A percentile compares a stretch with the other conserved stretches of the same genome.
phyloP scores from a whole-genome alignment of 2,797 vertebrate species.

The Melanotaenia pygmaea region DNA sequence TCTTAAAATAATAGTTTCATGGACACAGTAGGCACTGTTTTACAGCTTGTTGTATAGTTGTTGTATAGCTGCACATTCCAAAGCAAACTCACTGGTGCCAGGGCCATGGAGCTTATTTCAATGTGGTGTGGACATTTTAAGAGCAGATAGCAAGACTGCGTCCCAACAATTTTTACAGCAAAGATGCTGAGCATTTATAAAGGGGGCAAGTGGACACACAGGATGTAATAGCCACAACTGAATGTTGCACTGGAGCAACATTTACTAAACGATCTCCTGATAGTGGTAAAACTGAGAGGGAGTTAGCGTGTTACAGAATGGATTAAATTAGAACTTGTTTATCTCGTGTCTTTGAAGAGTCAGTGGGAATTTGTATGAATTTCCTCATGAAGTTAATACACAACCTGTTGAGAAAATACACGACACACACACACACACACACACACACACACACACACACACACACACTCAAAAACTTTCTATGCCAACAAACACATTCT shows the following conservation, averaged over 20 bases:
- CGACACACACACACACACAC: too few species aligned
- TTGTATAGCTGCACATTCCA: background rate
- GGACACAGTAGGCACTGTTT: background rate
- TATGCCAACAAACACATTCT: too few species aligned
- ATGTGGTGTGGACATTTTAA: constrained; percentile 33
- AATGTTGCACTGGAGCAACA: constrained; percentile 31
- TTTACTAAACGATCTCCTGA: constrained; percentile 5
- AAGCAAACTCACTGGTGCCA: background rate
- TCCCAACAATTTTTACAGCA: constrained; percentile 39
- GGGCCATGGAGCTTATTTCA: background rate
- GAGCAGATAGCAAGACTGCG: constrained; percentile 22
- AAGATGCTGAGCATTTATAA: constrained; percentile 31
- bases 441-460: too few species aligned
- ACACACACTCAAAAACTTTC: too few species aligned
- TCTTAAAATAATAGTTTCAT: constrained; percentile 13
- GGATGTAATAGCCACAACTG: constrained; percentile 6
- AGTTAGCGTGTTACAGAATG: background rate
- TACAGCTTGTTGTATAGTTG: background rate
- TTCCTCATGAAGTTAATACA: too few species aligned
- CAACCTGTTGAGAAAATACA: too few species aligned
- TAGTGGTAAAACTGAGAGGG: constrained; percentile 1
- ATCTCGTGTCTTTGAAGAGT: background rate
- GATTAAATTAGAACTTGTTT: constrained; percentile 11
- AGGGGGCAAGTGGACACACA: constrained; percentile 27
- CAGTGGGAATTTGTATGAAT: too few species aligned